Percentiles rank a stretch among this genome's conserved stretches.
phyloP scores from a whole-genome alignment of 2,888 invertebrate species.

The Tetropium fuscum region DNA sequence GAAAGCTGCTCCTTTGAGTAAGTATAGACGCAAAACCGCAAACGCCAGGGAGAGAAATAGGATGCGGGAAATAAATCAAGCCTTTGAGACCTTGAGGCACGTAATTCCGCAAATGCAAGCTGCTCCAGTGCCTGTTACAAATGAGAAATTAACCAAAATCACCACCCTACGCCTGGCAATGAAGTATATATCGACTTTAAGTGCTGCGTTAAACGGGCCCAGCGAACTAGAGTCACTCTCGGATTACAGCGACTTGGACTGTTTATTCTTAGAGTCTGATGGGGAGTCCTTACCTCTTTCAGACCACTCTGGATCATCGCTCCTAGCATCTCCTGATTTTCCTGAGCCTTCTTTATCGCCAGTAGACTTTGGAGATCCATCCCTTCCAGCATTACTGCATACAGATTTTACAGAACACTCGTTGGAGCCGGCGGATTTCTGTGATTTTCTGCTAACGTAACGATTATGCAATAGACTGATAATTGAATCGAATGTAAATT shows the following conservation, averaged over 20 bases:
- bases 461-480: conserved; percentile 29
- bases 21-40: conserved; percentile 90
- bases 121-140: conserved; percentile 68
- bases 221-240: conserved; percentile 43
- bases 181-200: conserved; percentile 85
- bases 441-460: conserved; percentile 63
- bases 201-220: conserved; percentile 60
- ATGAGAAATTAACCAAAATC: conserved; percentile 90
- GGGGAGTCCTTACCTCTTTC: conserved; percentile 71
- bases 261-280: conserved; percentile 70
- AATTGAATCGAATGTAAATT: conserved; percentile 26
- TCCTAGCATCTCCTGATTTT: conserved; percentile 67
- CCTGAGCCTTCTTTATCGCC: conserved; percentile 70
- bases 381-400: conserved; percentile 59
- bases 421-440: conserved; percentile 60
- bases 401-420: conserved; percentile 62
- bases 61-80: conserved; percentile 91
- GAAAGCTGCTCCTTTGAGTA: conserved; percentile 82
- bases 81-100: conserved; percentile 84
- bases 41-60: conserved; percentile 89
- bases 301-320: conserved; percentile 67
- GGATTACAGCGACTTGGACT: conserved; percentile 62
- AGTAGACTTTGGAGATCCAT: conserved; percentile 67
- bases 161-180: conserved; percentile 88
- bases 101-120: conserved; percentile 77